Evolutionary conservation across 2,888 invertebrate species (phyloP), one percentile per base, ranked within the genome.

Genomic region (Oxycera nigricornis): DNA sequence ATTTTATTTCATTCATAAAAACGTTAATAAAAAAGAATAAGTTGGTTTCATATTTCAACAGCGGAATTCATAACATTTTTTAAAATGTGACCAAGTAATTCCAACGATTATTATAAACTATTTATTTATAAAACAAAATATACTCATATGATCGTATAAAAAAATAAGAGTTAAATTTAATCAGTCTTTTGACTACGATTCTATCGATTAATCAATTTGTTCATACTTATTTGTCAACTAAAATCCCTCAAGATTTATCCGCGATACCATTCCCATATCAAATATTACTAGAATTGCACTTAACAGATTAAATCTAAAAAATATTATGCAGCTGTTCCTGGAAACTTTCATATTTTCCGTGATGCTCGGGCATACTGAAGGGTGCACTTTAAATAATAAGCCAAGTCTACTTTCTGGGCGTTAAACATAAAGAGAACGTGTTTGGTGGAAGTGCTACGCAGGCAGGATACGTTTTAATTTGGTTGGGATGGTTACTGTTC

Each of bases 371-470:
- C 11, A 35, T 35, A 35, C n/a, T n/a, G n/a, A n/a, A 35, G 11
- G 11, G 11, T 35, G 6, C 11, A 35, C 35, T 35, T n/a, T 14
- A 2, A n/a, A 14, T 7, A n/a, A 14, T 3, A 46, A 46, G 17
- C 17, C 46, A 46, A 46, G 46, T 11, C 17, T 46, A 72, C 22
- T 73, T 30, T 80, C 90, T 86, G 1, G 88, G 88, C 70, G 88
- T 84, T 65, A 91, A 82, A 77, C 87, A 85, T 22, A 92, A 82
- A 70, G 88, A 87, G 81, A 90, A 92, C 0, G 91, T 90, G 73
- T 92, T 91, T 41, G 90, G 91, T 0, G 91, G 92, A 11, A 92
- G 86, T 0, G 92, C 92, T 1, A 91, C 90, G 80, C 91, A 91
- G 0, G 91, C 91, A 0, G 90, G 89, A 77, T 87, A 87, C 74